Conservation (phyloP, 2,888 invertebrate genomes). For the Urechis unicinctus region DNA sequence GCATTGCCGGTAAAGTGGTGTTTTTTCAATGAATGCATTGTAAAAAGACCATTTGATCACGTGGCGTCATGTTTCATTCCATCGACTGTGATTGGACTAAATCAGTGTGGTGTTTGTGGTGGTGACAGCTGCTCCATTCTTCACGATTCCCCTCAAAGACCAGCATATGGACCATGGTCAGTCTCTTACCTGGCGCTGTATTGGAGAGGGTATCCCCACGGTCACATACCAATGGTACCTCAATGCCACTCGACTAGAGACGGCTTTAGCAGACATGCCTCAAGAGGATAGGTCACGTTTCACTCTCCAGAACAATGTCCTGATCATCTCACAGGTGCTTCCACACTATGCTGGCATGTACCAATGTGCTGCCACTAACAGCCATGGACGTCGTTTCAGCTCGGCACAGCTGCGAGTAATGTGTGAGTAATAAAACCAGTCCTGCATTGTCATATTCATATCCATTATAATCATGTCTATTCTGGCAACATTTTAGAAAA, state of each 20-base stretch:
- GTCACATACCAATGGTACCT: constrained; percentile 36
- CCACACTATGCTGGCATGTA: constrained; percentile 85
- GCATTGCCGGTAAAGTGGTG: too few species aligned
- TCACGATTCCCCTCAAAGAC: constrained; percentile 33
- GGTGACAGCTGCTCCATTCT: constrained; percentile 36
- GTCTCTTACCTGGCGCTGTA: constrained; percentile 39
- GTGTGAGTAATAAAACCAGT: constrained; percentile 55
- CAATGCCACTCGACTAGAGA: constrained; percentile 19
- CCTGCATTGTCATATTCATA: neutral
- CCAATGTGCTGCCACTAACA: constrained; percentile 86
- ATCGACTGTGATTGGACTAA: too few species aligned
- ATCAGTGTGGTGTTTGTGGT: neutral
- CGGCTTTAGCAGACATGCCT: neutral
- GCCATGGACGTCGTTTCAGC: constrained; percentile 71
- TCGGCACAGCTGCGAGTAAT: constrained; percentile 84
- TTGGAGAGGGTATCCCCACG: constrained; percentile 32
- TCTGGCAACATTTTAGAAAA: neutral
- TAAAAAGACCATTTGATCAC: neutral
- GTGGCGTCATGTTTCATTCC: too few species aligned
- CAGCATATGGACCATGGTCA: constrained; percentile 36
- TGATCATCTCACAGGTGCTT: constrained; percentile 26
- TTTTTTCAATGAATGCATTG: neutral
- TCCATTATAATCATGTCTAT: too few species aligned
- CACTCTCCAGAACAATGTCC: constrained; percentile 13
- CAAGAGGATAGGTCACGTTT: constrained; percentile 8